Conservation (phyloP, 2,113 vertebrate genomes). For the Corynorhinus townsendii region DNA sequence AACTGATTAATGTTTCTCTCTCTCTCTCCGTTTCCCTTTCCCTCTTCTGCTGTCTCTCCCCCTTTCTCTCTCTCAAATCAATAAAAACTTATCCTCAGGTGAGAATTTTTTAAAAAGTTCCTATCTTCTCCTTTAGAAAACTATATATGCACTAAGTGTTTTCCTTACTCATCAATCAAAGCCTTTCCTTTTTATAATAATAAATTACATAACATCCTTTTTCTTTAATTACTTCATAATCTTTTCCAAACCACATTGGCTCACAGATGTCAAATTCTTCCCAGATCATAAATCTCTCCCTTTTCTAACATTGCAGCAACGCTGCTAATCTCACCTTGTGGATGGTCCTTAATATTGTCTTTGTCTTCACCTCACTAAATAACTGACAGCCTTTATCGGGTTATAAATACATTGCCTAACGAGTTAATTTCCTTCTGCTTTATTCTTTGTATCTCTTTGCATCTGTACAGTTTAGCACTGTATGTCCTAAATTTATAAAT, state of each 20-base stretch:
- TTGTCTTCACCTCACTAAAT: neutral
- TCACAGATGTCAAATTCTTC: neutral
- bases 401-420: neutral
- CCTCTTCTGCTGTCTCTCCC: neutral
- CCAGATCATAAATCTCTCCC: neutral
- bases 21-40: neutral
- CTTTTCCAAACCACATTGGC: neutral
- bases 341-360: neutral
- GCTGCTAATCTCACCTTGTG: neutral
- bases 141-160: neutral
- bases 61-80: neutral
- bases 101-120: neutral
- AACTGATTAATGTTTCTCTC: neutral
- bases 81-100: neutral
- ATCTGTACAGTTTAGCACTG: neutral
- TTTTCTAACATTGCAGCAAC: neutral
- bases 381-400: neutral
- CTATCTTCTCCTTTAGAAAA: neutral
- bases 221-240: neutral
- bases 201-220: neutral
- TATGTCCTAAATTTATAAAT: slow-evolving; percentile 6
- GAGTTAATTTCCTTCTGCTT: neutral
- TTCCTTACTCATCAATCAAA: neutral
- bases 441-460: neutral
- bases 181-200: neutral